Evolutionary conservation across 2,888 invertebrate genomes (phyloP), one percentile per base, ranked within the genome.

Genomic region (Dolomedes plantarius): DNA sequence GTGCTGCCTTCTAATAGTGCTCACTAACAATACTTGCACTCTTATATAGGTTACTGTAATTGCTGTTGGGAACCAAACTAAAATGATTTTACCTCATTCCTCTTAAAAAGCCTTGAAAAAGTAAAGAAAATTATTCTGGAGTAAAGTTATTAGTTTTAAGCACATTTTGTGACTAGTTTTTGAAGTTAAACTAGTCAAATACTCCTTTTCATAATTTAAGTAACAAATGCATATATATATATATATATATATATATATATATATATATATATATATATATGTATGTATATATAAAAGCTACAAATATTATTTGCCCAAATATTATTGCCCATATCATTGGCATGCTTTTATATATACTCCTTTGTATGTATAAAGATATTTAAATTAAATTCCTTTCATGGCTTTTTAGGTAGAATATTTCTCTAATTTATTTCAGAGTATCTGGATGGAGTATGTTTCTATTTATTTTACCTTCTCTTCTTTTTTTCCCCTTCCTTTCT

Each of bases 1-100:
- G 28, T 50, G 56, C 13, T 32, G 11, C 7, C 27, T 36, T 13
- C 62, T 62, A 19, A n/a, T n/a, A 28, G 27, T 13, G 32, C 28
- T 32, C 64, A 39, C 65, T 75, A 65, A 75, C 13, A 41, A 19
- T 23, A 65, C 29, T 75, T 75, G 75, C 75, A 75, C 65, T 65
- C 29, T 65, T 65, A 41, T 68, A 68, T 75, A 65, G 65, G 65
- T 65, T 19, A 28, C 31, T 73, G 19, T 56, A 46, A 31, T 64
- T 74, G 36, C 65, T 41, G 41, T 19, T 41, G 75, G 16, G 75
- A 75, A 65, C 65, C 64, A 31, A 65, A 19, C 41, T 31, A 23
- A 68, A 36, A 19, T 74, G 46, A 64, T 64, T 39, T 64, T 36
- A 19, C 23, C 29, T 28, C n/a, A 32, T 65, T 75, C 29, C 29